Evolutionary conservation across 2,113 vertebrate genomes (phyloP).

Genomic region (Eublepharis macularius): DNA sequence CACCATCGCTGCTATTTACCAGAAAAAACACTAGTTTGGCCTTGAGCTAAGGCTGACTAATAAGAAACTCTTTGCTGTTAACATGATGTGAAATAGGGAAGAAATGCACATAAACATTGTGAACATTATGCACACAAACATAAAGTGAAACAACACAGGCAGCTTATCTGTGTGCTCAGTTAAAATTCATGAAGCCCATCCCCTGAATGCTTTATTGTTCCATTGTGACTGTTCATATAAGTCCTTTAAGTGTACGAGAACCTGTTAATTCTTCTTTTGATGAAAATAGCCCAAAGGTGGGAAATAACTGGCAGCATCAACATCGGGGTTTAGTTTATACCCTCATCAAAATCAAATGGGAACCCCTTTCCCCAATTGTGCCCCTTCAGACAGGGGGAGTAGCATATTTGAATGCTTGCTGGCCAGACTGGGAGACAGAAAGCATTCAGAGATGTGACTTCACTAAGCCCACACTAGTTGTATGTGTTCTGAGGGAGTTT

Average conservation of each 20-base stretch:
- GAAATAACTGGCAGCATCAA: conserved; percentile 23
- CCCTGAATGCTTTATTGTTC: not conserved
- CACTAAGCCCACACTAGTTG: not conserved
- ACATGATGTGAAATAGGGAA: not conserved
- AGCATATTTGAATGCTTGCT: not conserved
- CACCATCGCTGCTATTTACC: no score
- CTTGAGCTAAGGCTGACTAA: not conserved
- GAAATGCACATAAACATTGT: not conserved
- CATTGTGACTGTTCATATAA: not conserved
- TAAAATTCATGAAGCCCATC: not conserved
- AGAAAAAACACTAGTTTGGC: no score
- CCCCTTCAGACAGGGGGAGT: not conserved
- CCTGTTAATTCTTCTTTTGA: not conserved
- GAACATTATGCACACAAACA: not conserved
- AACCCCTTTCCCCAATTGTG: not conserved
- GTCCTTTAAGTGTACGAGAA: not conserved
- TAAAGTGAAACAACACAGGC: not conserved
- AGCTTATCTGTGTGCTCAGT: not conserved
- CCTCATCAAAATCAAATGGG: not conserved
- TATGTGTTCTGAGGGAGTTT: not conserved
- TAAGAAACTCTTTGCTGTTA: not conserved
- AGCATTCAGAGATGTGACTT: not conserved
- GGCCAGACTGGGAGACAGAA: no score
- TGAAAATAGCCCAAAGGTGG: not conserved
- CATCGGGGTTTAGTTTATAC: not conserved